Evolutionary conservation across 2,797 vertebrate species (phyloP).

Genomic region (Astyanax mexicanus): DNA sequence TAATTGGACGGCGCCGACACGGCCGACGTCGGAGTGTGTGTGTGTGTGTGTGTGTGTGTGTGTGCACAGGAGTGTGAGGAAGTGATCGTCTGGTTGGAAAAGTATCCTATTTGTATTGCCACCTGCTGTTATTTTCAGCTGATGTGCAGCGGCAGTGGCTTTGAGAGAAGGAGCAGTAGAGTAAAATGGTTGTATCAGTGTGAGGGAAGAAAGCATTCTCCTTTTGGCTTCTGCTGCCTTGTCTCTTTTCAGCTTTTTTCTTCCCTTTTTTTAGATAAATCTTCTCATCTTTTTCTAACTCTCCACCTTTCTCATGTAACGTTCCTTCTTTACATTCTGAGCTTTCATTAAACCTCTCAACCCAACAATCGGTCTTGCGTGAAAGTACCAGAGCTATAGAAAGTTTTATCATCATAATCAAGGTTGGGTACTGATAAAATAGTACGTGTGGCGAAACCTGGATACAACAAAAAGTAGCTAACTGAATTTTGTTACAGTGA

Average conservation of each 20-base stretch:
- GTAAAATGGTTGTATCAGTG: constrained; percentile 6
- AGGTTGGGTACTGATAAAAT: too few relatives aligned
- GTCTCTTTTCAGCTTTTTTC: constrained; percentile 7
- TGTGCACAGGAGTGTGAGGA: neutral
- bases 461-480: too few relatives aligned
- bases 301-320: neutral
- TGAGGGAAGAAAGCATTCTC: constrained; percentile 8
- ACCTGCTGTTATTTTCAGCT: constrained; percentile 33
- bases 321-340: neutral
- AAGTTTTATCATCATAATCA: too few relatives aligned
- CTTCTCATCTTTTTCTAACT: neutral
- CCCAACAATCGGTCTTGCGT: too few relatives aligned
- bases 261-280: constrained; percentile 6
- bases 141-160: constrained; percentile 4
- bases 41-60: constrained; percentile 4
- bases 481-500: too few relatives aligned
- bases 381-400: too few relatives aligned
- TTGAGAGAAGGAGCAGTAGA: constrained; percentile 11
- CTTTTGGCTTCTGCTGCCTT: too few relatives aligned
- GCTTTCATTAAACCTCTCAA: too few relatives aligned
- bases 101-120: constrained; percentile 35
- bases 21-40: neutral
- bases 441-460: too few relatives aligned
- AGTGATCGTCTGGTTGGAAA: constrained; percentile 36
- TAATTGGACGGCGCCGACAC: constrained; percentile 52